A percentile compares a stretch with the other conserved stretches of the same genome.
Evolutionary conservation across 2,888 invertebrate genomes (phyloP).

Genomic region (Protodeltote pygarga): DNA sequence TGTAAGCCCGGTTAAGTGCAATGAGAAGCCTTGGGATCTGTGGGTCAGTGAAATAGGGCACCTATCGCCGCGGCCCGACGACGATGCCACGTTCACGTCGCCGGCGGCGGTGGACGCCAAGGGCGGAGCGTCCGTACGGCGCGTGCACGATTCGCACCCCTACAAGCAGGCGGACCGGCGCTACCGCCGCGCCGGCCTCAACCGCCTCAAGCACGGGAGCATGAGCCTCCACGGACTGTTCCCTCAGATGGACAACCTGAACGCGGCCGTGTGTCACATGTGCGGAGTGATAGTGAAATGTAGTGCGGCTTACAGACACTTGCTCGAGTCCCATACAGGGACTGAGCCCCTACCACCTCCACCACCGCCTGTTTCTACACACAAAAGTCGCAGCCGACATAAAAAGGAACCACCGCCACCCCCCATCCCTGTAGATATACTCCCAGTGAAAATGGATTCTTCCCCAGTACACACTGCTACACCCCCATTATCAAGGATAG

Average conservation of each 20-base stretch:
- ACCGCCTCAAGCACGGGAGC: slow-evolving; percentile 86
- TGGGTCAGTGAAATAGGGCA: slow-evolving; percentile 84
- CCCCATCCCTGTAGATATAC: slow-evolving; percentile 70
- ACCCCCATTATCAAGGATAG: slow-evolving; percentile 76
- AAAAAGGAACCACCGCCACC: slow-evolving; percentile 76
- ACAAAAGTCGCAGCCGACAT: slow-evolving; percentile 71
- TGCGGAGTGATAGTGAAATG: slow-evolving; percentile 93
- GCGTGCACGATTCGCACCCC: slow-evolving; percentile 65
- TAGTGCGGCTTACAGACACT: slow-evolving; percentile 91
- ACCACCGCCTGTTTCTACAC: slow-evolving; percentile 72
- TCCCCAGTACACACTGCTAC: slow-evolving; percentile 73
- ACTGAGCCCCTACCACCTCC: slow-evolving; percentile 78
- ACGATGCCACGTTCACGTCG: slow-evolving; percentile 67
- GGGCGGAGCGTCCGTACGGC: slow-evolving; percentile 63
- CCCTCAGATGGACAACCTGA: slow-evolving; percentile 92
- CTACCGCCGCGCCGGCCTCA: slow-evolving; percentile 79
- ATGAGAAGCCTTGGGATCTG: slow-evolving; percentile 84
- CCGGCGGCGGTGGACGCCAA: slow-evolving; percentile 70
- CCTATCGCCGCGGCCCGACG: slow-evolving; percentile 78
- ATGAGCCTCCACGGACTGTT: slow-evolving; percentile 93
- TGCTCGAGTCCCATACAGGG: slow-evolving; percentile 86
- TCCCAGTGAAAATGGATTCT: slow-evolving; percentile 73
- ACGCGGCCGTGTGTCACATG: slow-evolving; percentile 92
- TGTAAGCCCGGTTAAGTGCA: slow-evolving; percentile 82
- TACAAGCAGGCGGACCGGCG: slow-evolving; percentile 68